Evolutionary conservation across 2,888 invertebrate species (phyloP), one percentile per base, ranked within the genome.

Genomic region (Chirona hameri): DNA sequence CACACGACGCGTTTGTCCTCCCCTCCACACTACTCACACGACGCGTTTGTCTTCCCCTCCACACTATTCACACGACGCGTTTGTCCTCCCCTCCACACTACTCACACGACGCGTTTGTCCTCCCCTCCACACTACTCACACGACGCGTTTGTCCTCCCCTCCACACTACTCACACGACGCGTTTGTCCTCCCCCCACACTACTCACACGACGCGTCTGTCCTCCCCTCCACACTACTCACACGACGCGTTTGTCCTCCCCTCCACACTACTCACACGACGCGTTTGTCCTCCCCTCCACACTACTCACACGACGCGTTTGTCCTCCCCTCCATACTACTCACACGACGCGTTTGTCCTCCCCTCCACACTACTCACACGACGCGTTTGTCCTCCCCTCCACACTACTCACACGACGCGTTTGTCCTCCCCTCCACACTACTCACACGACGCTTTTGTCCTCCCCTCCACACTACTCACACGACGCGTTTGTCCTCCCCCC

Each of bases 1-100:
- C 87, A 93, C 90, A 98, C 95, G 55, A 97, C 93, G 39, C 39
- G 39, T 52, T 15, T 52, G 15, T 60, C 60, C 60, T 27, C 0
- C 27, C 29, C 27, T 5, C 18, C 72, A 29, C 72, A 29, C 5
- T 27, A 89, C 91, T 88, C 87, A 93, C 90, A 98, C 95, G 55
- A 97, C 93, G 84, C 94, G 92, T 89, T 99, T 99, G 90, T 99
- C 99, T 88, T 98, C n/a, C n/a, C n/a, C n/a, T n/a, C n/a, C n/a
- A n/a, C n/a, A n/a, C 48, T 48, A 48, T 12, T 48, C 48, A 7
- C 48, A 10, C 48, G 48, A 48, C 12, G 48, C 48, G 48, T 10
- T 12, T 12, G 48, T 48, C 48, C 12, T 12, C 9, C 48, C 7
- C 9, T 48, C 48, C 7, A 12, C 9, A 10, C 9, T 48, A 10